Evolutionary conservation across 2,113 vertebrate genomes (phyloP), one percentile per base, ranked within the genome.

Genomic region (Prietella phreatophila): DNA sequence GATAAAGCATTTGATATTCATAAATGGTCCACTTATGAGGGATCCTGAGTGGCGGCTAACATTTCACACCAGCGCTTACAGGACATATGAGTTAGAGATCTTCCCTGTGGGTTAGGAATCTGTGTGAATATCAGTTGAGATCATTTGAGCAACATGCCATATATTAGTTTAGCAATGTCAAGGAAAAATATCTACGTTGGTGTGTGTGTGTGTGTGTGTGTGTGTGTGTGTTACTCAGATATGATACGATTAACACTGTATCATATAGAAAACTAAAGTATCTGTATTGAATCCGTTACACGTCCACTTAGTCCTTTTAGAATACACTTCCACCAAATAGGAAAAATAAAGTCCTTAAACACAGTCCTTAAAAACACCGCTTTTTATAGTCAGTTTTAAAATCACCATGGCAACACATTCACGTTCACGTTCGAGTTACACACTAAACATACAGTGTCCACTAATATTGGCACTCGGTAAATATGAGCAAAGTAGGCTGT

Each of bases 1-100:
- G 56, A 63, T 85, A 86, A 85, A 90, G 88, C 56, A 75, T 88
- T 60, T 55, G 63, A 82, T 84, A 65, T 75, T 81, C 81, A 84
- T 80, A 63, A 79, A 50, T 10, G 14, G 33, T 86, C 33, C 47
- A 25, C n/a, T 15, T 61, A 33, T 82, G 63, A 84, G n/a, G 56
- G 47, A 22, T 56, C 76, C 25, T 67, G 78, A 88, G 60, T 56
- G 79, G 27, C n/a, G 8, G 75, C 60, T 86, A 82, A 86, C 81
- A 88, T 75, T 86, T 76, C 42, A 75, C 71, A 10, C 8, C 15
- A 36, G 0, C 30, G 67, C 67, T 71, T 36, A 71, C 67, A 19
- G 67, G 67, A 10, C 47, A 10, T 10, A 50, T 1, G 47, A 50
- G 8, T 50, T 50, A 9, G 9, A 50, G 9, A 50, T 10, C 9